These are phyloP conservation scores for Idaea dimidiata DNA, from an alignment of 2,888 invertebrate genomes.

Conservation along the genomic window DNA sequence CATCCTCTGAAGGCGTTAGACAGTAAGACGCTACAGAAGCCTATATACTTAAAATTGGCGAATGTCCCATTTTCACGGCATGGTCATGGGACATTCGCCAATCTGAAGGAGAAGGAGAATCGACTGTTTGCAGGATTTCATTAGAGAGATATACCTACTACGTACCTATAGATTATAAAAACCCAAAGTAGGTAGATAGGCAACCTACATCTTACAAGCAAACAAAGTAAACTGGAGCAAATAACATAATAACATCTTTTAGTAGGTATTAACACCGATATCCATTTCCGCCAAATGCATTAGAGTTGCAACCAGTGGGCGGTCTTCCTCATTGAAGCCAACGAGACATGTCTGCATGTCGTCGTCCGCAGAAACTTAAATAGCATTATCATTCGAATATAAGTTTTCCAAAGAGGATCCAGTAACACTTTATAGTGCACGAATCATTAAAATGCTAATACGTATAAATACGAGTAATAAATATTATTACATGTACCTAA, in stretches of 20 bases:
- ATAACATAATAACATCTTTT: background rate
- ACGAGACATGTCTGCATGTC: constrained; percentile 33
- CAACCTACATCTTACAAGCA: background rate
- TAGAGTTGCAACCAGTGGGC: constrained; percentile 47
- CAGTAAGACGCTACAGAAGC: no score
- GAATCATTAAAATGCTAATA: background rate
- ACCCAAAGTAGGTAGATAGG: background rate
- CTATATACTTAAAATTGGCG: no score
- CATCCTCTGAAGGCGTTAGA: no score
- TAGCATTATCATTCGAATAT: constrained; percentile 11
- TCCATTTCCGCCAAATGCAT: constrained; percentile 43
- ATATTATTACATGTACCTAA: background rate
- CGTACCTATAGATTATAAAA: background rate
- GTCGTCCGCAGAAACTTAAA: constrained; percentile 12
- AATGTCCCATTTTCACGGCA: no score
- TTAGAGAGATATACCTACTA: background rate
- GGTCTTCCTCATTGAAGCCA: constrained; percentile 65
- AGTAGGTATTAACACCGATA: background rate
- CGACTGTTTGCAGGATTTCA: background rate
- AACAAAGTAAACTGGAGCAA: background rate
- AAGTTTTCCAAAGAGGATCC: background rate
- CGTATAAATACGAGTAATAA: background rate
- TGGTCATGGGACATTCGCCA: no score
- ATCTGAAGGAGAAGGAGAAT: no score
- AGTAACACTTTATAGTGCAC: background rate